Evolutionary conservation across 2,888 invertebrate genomes (phyloP), one percentile per base, ranked within the genome.

Genomic region (Papilio protenor): DNA sequence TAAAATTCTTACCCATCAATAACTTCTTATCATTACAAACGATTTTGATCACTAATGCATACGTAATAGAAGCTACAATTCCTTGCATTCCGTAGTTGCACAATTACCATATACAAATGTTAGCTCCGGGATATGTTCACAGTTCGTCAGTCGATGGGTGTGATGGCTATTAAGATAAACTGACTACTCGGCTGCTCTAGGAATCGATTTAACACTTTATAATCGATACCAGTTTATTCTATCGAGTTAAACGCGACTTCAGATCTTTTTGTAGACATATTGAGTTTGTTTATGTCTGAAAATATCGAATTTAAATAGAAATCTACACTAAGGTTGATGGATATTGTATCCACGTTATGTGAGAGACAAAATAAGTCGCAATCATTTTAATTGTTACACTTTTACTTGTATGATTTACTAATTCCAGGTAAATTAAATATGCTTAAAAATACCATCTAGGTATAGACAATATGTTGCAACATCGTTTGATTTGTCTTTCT

Each of bases 21-120:
- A 45, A 71, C 12, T 49, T 49, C 47, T 21, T 14, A 21, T 10
- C 14, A 18, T 4, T 1, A 3, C 57, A 55, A 23, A 61, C 18
- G 10, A 76, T 61, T 72, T 52, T 72, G 33, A 52, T n/a, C 64
- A 16, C 52, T 72, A 33, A 2, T 1, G 0, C 12, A 5, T 23
- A 49, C 2, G 2, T 0, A 5, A 14, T 10, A 76, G 47, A 64
- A 59, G 49, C 23, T 49, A 33, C 27, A 61, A 21, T 47, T 16
- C 4, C 16, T 52, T 18, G 33, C 5, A 1, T 1, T 33, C 52
- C 10, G 12, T 47, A 40, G 52, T 33, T 47, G 40, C 59, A 72
- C 61, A 76, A 76, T 71, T 71, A 76, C 71, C 72, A 76, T 76
- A 76, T 70, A 76, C 76, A 76, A 76, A 76, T 76, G 76, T 71